phyloP scores from a whole-genome alignment of 2,888 invertebrate species.

The Dasysyrphus albostriatus region DNA sequence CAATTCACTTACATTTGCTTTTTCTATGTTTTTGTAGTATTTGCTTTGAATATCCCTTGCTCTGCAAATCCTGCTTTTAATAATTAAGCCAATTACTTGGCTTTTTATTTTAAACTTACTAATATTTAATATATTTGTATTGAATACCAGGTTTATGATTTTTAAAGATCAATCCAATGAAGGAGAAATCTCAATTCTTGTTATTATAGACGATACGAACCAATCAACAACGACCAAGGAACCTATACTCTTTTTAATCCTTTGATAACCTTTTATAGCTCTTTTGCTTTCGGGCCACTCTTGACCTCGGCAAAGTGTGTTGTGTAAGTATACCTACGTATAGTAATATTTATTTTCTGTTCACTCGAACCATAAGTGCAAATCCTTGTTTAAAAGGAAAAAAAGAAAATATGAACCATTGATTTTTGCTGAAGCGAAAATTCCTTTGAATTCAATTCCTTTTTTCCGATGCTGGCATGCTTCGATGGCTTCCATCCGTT shows the following conservation, averaged over 20 bases:
- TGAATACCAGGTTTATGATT: neutral
- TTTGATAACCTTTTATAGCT: slow-evolving; percentile 35
- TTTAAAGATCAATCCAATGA: neutral
- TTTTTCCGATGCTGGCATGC: slow-evolving; percentile 45
- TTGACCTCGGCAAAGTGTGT: slow-evolving; percentile 49
- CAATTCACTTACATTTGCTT: too few relatives aligned
- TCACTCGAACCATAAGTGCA: slow-evolving; percentile 26
- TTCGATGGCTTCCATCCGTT: slow-evolving; percentile 45
- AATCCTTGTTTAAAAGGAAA: slow-evolving; percentile 19
- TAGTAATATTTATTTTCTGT: slow-evolving; percentile 16
- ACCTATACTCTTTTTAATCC: slow-evolving; percentile 9
- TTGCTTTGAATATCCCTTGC: too few relatives aligned
- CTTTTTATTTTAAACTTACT: neutral
- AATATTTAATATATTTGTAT: neutral
- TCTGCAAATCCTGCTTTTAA: too few relatives aligned
- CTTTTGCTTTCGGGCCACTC: slow-evolving; percentile 37
- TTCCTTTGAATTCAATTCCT: slow-evolving; percentile 60
- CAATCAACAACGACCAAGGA: neutral
- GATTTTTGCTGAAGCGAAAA: slow-evolving; percentile 55
- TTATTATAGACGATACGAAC: neutral
- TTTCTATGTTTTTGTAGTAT: too few relatives aligned
- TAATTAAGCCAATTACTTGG: too few relatives aligned
- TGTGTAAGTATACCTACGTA: neutral
- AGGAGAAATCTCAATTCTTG: neutral
- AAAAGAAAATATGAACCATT: slow-evolving; percentile 28